A percentile compares a stretch with the other conserved stretches of the same genome.
phyloP scores from a whole-genome alignment of 2,113 vertebrate species.

The Isichthys henryi region DNA sequence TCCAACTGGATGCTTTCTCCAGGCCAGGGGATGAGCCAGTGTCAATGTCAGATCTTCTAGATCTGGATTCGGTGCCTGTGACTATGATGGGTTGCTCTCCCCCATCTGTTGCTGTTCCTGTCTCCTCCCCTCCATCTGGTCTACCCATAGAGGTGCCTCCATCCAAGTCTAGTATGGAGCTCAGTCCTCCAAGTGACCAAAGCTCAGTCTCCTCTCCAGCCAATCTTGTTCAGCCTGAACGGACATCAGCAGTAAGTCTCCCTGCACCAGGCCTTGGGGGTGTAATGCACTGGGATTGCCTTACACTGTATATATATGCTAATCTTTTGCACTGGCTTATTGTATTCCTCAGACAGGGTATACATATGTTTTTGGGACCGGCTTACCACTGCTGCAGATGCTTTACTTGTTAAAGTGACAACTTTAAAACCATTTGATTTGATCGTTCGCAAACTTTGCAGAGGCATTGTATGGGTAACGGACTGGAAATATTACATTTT shows the following conservation, averaged over 20 bases:
- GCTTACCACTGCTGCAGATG: neutral
- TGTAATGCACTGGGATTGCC: neutral
- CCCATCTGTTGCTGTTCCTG: conserved; percentile 46
- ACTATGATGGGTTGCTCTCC: conserved; percentile 46
- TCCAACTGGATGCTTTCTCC: conserved; percentile 1
- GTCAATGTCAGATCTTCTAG: conserved; percentile 68
- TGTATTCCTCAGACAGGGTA: neutral
- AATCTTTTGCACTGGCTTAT: neutral
- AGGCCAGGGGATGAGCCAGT: conserved; percentile 70
- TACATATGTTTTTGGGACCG: neutral
- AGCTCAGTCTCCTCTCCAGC: conserved; percentile 36
- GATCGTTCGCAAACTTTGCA: neutral
- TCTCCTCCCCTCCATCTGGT: conserved; percentile 45
- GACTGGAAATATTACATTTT: neutral
- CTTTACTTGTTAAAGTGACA: neutral
- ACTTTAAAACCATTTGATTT: neutral
- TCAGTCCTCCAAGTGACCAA: conserved; percentile 45
- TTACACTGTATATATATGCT: neutral
- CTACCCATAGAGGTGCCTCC: conserved; percentile 52
- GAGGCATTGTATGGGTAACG: neutral
- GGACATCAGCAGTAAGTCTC: conserved; percentile 25
- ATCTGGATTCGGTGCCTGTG: conserved; percentile 60
- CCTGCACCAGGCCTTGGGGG: neutral
- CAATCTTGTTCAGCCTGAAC: conserved; percentile 29
- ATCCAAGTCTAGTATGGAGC: conserved; percentile 38